A percentile compares a stretch with the other conserved stretches of the same genome.
These are phyloP conservation scores for Spodoptera litura DNA, from an alignment of 1,140 invertebrate genomes.

Conservation along the genomic window DNA sequence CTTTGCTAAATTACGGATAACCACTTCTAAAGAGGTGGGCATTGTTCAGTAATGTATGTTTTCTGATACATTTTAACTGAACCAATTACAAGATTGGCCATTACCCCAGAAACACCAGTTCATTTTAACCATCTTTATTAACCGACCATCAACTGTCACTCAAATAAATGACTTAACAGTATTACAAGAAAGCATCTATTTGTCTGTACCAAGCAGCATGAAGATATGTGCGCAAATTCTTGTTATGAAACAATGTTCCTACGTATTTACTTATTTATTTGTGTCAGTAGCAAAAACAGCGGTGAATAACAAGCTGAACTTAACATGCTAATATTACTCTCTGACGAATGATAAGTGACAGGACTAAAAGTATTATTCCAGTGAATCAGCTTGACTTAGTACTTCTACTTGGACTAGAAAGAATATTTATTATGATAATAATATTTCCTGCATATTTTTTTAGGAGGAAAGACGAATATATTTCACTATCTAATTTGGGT, in stretches of 20 bases:
- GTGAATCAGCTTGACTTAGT: background rate
- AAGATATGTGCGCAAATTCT: conserved; percentile 7
- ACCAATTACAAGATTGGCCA: no score
- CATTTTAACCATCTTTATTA: conserved; percentile 3
- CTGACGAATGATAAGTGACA: conserved; percentile 1
- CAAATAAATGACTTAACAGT: conserved; percentile 19
- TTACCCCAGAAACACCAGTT: background rate
- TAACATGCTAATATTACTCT: background rate
- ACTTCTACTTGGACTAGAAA: no score
- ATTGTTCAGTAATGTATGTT: no score
- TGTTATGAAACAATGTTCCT: conserved; percentile 30
- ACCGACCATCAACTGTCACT: conserved; percentile 7
- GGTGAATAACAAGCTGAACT: background rate
- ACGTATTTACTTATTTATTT: conserved; percentile 13
- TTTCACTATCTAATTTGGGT: no score
- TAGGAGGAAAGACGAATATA: no score
- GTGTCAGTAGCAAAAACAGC: background rate
- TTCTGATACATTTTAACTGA: background rate
- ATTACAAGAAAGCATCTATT: background rate
- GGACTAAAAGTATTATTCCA: background rate
- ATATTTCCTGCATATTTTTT: no score
- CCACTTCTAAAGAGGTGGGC: no score
- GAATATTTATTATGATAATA: no score
- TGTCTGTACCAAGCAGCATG: background rate
- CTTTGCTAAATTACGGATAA: no score